Evolutionary conservation across 92 coral and sea anemone species (phyloP).

Genomic region (Siderastrea radians): DNA sequence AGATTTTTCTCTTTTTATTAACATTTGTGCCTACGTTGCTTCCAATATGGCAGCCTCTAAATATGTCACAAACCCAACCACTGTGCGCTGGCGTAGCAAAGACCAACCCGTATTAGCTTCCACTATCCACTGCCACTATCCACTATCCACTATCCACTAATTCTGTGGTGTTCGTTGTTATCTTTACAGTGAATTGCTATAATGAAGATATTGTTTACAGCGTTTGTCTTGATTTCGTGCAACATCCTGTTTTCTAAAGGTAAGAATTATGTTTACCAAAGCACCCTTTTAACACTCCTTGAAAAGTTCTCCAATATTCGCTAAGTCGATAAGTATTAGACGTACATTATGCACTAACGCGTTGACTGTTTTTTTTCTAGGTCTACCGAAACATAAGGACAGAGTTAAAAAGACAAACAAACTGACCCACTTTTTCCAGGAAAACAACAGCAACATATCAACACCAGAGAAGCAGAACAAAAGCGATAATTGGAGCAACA

Average conservation of each 20-base stretch:
- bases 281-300: too few relatives aligned
- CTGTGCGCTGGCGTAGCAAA: too few relatives aligned
- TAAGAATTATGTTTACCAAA: neutral
- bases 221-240: slow-evolving; percentile 1
- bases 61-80: too few relatives aligned
- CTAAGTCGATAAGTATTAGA: neutral
- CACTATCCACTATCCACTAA: neutral
- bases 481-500: neutral
- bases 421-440: slow-evolving; percentile 10
- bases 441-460: slow-evolving; percentile 6
- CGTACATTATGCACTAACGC: neutral
- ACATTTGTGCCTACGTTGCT: neutral
- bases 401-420: too few relatives aligned
- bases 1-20: neutral
- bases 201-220: slow-evolving; percentile 20
- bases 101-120: neutral
- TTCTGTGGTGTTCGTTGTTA: neutral
- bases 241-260: slow-evolving; percentile 10
- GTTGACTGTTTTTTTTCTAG: neutral
- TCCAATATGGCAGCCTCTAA: neutral
- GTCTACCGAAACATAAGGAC: slow-evolving; percentile 3
- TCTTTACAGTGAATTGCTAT: slow-evolving; percentile 20
- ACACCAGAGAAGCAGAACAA: neutral
- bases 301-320: too few relatives aligned
- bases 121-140: neutral